Evolutionary conservation across 2,888 invertebrate species (phyloP), one percentile per base, ranked within the genome.

Genomic region (Ophion ventricosus): DNA sequence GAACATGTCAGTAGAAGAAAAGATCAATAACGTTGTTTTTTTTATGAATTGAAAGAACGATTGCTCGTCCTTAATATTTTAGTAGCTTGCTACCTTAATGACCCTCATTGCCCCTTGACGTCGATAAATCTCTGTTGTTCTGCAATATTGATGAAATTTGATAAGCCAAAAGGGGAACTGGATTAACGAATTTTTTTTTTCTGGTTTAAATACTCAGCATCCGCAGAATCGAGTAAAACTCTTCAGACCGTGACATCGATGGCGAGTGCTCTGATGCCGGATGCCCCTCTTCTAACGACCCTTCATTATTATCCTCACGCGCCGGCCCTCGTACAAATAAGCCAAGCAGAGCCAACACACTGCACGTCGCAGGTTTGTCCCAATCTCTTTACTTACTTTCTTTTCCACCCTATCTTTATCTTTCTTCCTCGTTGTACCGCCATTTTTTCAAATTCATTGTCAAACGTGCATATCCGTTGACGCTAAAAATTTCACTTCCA

Each of bases 281-380:
- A 92, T 66, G 81, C 92, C 56, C 91, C 92, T 20, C 88, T 92
- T 82, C 89, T 92, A 64, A 92, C 92, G 57, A 92, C 92, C n/a
- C 85, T 92, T 23, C 92, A 92, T 80, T 92, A 92, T 80, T 92
- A 92, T 78, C 92, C 92, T n/a, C 92, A 92, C 66, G 90, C 92
- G 29, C 92, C 92, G 29, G 90, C 92, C 49, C 84, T 92, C 82
- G 91, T 92, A 17, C 92, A 92, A 84, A 92, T 92, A 86, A 92
- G 90, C 84, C 92, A 92, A 82, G 87, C 92, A 11, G 92, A 92
- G 85, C 91, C 92, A 59, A 89, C 92, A 40, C 92, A 92, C 67
- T 92, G 92, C 83, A 90, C 91, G 80, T 92, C 92, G 43, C 92
- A 92, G 91, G 92, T 92, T 87, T 85, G 89, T 84, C 23, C 7